Evolutionary conservation across 2,113 vertebrate genomes (phyloP).

Genomic region (Rallus limicola): DNA sequence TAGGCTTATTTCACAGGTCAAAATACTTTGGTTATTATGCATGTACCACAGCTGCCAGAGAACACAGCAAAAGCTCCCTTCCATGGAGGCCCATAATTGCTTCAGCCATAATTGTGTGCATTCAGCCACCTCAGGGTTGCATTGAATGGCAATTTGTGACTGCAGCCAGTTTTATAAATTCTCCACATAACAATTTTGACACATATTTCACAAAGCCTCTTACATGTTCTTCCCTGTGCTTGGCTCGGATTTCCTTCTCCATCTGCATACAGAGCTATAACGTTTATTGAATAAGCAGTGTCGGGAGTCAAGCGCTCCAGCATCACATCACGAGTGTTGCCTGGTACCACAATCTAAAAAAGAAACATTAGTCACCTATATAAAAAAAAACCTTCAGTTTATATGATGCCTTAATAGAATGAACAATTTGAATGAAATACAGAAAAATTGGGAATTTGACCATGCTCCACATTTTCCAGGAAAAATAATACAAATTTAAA

Average conservation of each 20-base stretch:
- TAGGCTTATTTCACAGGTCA: neutral
- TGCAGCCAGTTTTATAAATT: neutral
- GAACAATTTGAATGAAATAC: neutral
- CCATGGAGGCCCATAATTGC: neutral
- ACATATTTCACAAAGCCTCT: constrained; percentile 48
- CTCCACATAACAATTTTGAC: neutral
- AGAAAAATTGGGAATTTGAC: neutral
- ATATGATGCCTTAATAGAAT: neutral
- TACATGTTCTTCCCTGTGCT: constrained; percentile 88
- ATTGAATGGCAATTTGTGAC: neutral
- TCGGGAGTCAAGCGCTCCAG: constrained; percentile 90
- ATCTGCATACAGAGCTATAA: constrained; percentile 88
- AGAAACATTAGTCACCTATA: neutral
- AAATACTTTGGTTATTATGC: neutral
- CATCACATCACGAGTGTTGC: constrained; percentile 81
- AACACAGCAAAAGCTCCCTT: neutral
- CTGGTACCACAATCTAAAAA: constrained; percentile 87
- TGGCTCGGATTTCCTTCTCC: constrained; percentile 83
- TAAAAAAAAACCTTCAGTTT: neutral
- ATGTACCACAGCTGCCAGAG: neutral
- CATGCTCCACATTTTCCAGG: neutral
- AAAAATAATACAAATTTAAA: neutral
- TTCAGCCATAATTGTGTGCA: neutral
- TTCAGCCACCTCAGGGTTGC: neutral
- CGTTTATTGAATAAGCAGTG: constrained; percentile 86